Evolutionary conservation across 2,888 invertebrate species (phyloP).

Genomic region (Agrotis ipsilon): DNA sequence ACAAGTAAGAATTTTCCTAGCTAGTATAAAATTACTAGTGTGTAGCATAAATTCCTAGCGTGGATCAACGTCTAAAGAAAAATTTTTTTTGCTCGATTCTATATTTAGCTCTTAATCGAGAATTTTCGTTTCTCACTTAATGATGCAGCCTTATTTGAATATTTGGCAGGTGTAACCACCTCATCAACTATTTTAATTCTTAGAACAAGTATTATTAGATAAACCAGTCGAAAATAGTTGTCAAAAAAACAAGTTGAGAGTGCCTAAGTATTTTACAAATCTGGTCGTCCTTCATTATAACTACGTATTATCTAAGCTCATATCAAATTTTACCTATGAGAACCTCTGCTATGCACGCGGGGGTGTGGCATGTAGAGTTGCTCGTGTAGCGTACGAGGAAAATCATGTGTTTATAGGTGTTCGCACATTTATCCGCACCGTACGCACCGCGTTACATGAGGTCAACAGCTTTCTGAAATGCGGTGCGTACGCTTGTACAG

Average conservation of each 20-base stretch:
- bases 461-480: too few species aligned
- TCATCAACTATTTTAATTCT: not conserved
- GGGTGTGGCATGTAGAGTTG: not conserved
- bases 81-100: too few species aligned
- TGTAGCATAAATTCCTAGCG: too few species aligned
- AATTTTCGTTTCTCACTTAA: not conserved
- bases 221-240: conserved; percentile 14
- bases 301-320: not conserved
- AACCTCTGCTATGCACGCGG: not conserved
- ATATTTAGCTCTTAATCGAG: not conserved
- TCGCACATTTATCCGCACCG: too few species aligned
- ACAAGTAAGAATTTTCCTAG: conserved; percentile 83
- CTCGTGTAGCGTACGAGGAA: not conserved
- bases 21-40: too few species aligned
- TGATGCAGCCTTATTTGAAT: not conserved
- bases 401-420: not conserved
- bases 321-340: not conserved
- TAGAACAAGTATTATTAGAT: conserved; percentile 19
- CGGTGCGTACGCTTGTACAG: too few species aligned
- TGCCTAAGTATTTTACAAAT: conserved; percentile 5
- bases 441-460: too few species aligned
- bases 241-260: too few species aligned
- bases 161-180: not conserved
- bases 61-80: too few species aligned
- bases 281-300: conserved; percentile 5